Base-by-base conservation (phyloP, 2,797 vertebrate genomes). In the Peromyscus melanophrys region DNA sequence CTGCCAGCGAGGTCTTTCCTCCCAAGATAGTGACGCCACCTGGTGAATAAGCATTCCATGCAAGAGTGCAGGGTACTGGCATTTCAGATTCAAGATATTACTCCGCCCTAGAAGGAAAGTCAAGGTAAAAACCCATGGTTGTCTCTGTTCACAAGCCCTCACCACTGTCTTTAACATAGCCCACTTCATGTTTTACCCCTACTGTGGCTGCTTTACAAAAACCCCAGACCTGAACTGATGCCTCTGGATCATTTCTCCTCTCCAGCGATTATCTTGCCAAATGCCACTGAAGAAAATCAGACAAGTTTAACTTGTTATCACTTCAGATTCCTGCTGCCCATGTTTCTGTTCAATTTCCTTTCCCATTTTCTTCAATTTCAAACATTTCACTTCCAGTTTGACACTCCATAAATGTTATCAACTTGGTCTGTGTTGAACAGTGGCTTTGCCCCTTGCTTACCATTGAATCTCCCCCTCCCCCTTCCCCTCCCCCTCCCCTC, bases 321-420 rank as follows among this genome's bases (percentile, higher is more conserved):
- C 69, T 21, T 59, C 9, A 34, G 77, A 92, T 65, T 90, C 83
- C 73, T 37, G 57, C 76, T 88, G 49, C 57, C 85, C 7, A 2
- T 65, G 37, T 83, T 87, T 96, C 83, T 90, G 31, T 92, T 89
- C 90, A 89, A 69, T 93, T 93, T 83, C 49, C 40, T 88, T 80
- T 83, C 25, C 90, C 88, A 89, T 89, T 94, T 93, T 86, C 78
- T 84, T 96, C 77, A 65, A 43, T 93, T 71, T 91, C 75, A 87
- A 86, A 87, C 52, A 85, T 90, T 89, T 93, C 49, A 49, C 91
- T 90, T 59, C 37, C 65, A 89, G 80, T 71, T 95, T 87, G 94
- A 90, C 43, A 78, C 29, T 96, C 55, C 0, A 0, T 19, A 78
- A 73, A 71, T 65, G 34, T 55, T 76, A 61, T 78, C 67, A 71